Evolutionary conservation across 2,797 vertebrate species (phyloP).

Genomic region (Tokudaia tokunoshimensis): DNA sequence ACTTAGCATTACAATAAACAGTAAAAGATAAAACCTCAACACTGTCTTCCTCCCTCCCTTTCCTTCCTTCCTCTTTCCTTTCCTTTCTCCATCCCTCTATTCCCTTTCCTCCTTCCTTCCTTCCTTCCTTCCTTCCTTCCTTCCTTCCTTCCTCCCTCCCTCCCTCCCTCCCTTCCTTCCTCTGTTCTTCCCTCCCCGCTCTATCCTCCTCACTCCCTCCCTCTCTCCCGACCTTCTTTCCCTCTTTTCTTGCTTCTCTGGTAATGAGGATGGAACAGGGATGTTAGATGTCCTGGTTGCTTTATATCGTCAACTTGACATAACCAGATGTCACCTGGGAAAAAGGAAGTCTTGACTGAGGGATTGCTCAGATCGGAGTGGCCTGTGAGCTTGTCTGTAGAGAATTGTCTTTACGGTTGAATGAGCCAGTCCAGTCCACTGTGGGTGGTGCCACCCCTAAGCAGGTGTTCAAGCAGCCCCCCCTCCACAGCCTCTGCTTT

Average conservation of each 20-base stretch:
- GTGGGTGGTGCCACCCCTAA: neutral
- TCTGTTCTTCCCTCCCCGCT: fast-evolving
- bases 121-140: no score
- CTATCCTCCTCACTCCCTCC: fast-evolving
- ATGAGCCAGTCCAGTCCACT: neutral
- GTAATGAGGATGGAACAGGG: neutral
- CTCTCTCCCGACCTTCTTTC: neutral
- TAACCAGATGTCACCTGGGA: neutral
- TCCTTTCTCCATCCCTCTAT: no score
- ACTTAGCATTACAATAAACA: no score
- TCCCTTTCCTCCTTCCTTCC: no score
- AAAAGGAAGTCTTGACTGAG: neutral
- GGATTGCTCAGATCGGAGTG: neutral
- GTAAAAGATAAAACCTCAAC: no score
- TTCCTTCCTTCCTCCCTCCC: no score
- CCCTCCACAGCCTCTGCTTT: neutral
- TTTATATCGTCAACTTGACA: neutral
- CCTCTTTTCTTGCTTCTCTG: neutral
- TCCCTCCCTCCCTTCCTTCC: fast-evolving
- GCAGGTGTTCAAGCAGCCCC: neutral
- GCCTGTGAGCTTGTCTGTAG: neutral
- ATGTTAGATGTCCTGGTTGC: neutral
- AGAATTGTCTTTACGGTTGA: neutral
- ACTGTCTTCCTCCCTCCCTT: no score
- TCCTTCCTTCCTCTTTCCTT: no score